Evolutionary conservation across 35 echinoderm and acorn worm species (phyloP).

Genomic region (Patiria miniata): DNA sequence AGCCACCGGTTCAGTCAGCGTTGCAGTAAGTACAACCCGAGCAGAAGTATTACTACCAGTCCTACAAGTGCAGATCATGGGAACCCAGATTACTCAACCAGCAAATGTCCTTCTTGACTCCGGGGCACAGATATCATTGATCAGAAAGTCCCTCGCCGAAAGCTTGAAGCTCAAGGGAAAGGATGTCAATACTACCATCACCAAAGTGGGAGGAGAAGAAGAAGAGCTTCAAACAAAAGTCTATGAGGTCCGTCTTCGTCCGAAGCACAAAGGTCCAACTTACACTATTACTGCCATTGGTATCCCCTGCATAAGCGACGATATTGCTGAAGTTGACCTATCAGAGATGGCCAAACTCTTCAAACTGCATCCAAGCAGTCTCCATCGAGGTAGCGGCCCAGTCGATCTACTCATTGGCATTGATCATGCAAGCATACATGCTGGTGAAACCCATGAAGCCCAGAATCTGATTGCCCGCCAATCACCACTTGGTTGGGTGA

Average conservation of each 20-base stretch:
- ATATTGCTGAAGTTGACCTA: slow-evolving; percentile 44
- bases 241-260: slow-evolving; percentile 42
- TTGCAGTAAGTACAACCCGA: too few species aligned
- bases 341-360: slow-evolving; percentile 29
- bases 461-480: slow-evolving; percentile 43
- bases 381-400: slow-evolving; percentile 47
- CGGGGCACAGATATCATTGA: too few species aligned
- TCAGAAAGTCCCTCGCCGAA: too few species aligned
- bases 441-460: slow-evolving; percentile 42
- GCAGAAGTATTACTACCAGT: too few species aligned
- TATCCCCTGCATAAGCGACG: slow-evolving; percentile 55
- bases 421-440: slow-evolving; percentile 50
- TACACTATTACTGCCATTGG: slow-evolving; percentile 37
- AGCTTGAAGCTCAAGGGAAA: slow-evolving; percentile 56
- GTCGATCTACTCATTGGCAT: slow-evolving; percentile 69
- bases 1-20: too few species aligned
- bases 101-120: slow-evolving; percentile 48
- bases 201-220: slow-evolving; percentile 71
- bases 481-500: too few species aligned
- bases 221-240: slow-evolving; percentile 64
- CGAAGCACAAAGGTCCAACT: slow-evolving; percentile 3
- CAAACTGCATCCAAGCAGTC: neutral
- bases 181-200: slow-evolving; percentile 55
- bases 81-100: too few species aligned
- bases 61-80: too few species aligned